These are phyloP conservation scores for Idris sp. DNA, from an alignment of 1,140 invertebrate genomes.

Conservation along the genomic window DNA sequence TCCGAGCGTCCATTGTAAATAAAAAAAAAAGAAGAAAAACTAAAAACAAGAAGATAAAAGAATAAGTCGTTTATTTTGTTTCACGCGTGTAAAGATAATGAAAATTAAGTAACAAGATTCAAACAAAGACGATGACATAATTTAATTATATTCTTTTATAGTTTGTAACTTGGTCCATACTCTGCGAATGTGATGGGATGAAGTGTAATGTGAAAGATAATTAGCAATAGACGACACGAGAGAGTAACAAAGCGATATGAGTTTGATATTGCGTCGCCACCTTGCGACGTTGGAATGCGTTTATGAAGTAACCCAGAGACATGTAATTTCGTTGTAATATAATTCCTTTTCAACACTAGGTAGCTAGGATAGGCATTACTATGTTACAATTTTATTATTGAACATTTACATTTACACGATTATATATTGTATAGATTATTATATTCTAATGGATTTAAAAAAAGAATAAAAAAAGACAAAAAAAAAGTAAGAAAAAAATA, in stretches of 20 bases:
- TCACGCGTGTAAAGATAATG: constrained; percentile 19
- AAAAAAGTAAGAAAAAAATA: no score
- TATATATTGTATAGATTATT: constrained; percentile 77
- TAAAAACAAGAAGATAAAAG: constrained; percentile 47
- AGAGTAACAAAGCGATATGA: constrained; percentile 25
- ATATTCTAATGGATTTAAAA: no score
- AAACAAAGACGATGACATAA: constrained; percentile 37
- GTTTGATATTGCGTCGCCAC: constrained; percentile 17
- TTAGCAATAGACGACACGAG: constrained; percentile 63
- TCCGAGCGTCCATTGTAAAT: constrained; percentile 68
- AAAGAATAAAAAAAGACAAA: no score
- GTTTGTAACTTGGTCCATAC: constrained; percentile 67
- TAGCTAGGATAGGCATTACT: constrained; percentile 75
- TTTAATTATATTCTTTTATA: constrained; percentile 35
- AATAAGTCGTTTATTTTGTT: constrained; percentile 27
- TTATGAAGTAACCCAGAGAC: constrained; percentile 53
- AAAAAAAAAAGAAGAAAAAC: no score
- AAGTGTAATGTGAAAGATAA: constrained; percentile 72
- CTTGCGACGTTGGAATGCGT: constrained; percentile 2
- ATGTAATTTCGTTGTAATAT: constrained; percentile 79
- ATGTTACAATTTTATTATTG: constrained; percentile 77
- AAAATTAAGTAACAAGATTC: no score
- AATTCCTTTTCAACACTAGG: constrained; percentile 74
- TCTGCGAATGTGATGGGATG: constrained; percentile 70
- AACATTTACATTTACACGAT: constrained; percentile 74